Conservation (phyloP, 2,797 vertebrate species). For the Lutjanus campechanus region DNA sequence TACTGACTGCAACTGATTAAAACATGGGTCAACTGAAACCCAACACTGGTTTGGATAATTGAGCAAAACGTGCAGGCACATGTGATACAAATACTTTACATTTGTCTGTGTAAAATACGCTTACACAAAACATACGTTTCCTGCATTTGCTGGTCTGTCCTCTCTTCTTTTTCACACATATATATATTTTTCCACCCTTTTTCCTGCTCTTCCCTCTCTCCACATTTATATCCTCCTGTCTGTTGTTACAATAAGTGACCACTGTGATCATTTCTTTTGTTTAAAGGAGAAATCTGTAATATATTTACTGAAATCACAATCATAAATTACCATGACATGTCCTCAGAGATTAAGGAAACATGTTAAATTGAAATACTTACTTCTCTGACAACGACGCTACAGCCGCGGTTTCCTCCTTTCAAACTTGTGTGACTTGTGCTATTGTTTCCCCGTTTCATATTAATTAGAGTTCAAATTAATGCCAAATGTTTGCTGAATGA, state of each 20-base stretch:
- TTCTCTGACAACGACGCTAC: too few relatives aligned
- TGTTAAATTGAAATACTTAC: too few relatives aligned
- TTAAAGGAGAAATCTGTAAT: neutral
- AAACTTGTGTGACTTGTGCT: too few relatives aligned
- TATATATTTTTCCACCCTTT: neutral
- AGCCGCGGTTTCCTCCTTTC: too few relatives aligned
- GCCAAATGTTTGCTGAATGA: too few relatives aligned
- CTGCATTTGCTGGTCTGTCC: neutral
- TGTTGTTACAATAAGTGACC: neutral
- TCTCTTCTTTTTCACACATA: neutral
- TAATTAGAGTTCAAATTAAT: too few relatives aligned
- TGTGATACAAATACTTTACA: neutral
- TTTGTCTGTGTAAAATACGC: neutral
- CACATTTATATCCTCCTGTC: neutral
- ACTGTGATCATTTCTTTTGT: neutral
- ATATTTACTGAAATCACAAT: too few relatives aligned
- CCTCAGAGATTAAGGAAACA: too few relatives aligned
- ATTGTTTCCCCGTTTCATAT: too few relatives aligned
- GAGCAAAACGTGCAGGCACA: slow-evolving; percentile 21
- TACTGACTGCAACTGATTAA: slow-evolving; percentile 24
- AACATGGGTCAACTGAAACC: slow-evolving; percentile 44
- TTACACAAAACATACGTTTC: neutral
- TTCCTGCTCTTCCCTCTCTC: neutral
- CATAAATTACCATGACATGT: too few relatives aligned
- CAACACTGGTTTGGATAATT: slow-evolving; percentile 16